These are phyloP conservation scores for Disparrhopalites patrizii DNA, from an alignment of 2,888 invertebrate genomes.

Conservation along the genomic window DNA sequence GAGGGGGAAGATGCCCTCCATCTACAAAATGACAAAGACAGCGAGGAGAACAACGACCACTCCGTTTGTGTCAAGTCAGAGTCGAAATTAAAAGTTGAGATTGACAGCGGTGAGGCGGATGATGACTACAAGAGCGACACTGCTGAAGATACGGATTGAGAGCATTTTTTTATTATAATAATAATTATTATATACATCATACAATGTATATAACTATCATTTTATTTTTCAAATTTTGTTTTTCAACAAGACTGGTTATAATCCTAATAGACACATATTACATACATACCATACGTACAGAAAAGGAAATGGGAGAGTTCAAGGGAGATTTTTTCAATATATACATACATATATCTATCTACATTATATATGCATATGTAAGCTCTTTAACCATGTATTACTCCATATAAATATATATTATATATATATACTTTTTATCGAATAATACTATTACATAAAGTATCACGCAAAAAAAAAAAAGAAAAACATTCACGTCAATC, in stretches of 20 bases:
- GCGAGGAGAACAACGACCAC: conserved; percentile 28
- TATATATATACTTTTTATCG: background rate
- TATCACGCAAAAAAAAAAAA: background rate
- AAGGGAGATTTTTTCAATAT: too few relatives aligned
- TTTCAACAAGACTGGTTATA: conserved; percentile 19
- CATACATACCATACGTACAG: too few relatives aligned
- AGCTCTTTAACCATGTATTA: background rate
- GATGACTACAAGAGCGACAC: conserved; percentile 26
- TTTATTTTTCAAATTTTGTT: too few relatives aligned
- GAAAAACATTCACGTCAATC: too few relatives aligned
- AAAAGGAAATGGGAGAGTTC: too few relatives aligned
- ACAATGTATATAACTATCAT: too few relatives aligned
- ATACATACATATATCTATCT: conserved; percentile 8
- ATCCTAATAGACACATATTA: too few relatives aligned
- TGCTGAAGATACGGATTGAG: conserved; percentile 27
- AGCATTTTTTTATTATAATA: conserved; percentile 2
- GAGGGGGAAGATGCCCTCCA: conserved; percentile 49
- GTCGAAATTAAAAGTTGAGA: conserved; percentile 25
- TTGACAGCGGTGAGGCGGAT: conserved; percentile 29
- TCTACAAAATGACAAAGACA: conserved; percentile 42
- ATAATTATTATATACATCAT: too few relatives aligned
- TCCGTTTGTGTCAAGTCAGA: conserved; percentile 38
- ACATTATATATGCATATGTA: too few relatives aligned
- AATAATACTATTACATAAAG: background rate
- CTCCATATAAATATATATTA: background rate